A percentile compares a stretch with the other conserved stretches of the same genome.
phyloP scores from a whole-genome alignment of 2,888 invertebrate genomes.

The Dicranocentrus wangi region DNA sequence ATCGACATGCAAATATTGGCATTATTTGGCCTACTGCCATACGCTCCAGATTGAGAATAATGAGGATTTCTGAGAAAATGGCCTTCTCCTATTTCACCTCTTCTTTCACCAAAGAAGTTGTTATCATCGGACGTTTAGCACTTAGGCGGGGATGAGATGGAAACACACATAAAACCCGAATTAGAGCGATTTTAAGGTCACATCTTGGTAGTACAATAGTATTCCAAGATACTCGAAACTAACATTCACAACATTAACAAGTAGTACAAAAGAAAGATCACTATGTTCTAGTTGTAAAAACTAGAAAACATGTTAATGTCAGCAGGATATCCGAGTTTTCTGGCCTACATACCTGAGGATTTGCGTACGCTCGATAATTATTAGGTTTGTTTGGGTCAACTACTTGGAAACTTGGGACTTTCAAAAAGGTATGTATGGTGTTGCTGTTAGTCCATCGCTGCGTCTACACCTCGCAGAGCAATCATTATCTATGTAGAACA shows the following conservation, averaged over 20 bases:
- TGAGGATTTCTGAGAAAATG: constrained; percentile 29
- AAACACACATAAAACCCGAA: too few species aligned
- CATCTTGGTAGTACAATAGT: neutral
- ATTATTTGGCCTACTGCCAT: constrained; percentile 28
- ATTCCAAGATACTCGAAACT: neutral
- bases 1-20: constrained; percentile 32
- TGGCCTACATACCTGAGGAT: constrained; percentile 49
- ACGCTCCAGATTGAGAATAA: constrained; percentile 43
- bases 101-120: neutral
- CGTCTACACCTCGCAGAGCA: neutral
- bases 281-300: neutral
- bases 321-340: constrained; percentile 35
- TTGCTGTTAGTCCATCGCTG: neutral
- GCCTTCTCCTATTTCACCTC: constrained; percentile 8
- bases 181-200: too few species aligned
- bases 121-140: neutral
- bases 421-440: too few species aligned
- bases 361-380: neutral
- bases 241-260: neutral
- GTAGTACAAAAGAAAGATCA: neutral
- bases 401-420: neutral
- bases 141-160: too few species aligned
- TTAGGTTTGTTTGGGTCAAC: neutral
- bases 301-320: too few species aligned
- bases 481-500: neutral